phyloP scores from a whole-genome alignment of 2,113 vertebrate species.

The Marcusenius ussheri region DNA sequence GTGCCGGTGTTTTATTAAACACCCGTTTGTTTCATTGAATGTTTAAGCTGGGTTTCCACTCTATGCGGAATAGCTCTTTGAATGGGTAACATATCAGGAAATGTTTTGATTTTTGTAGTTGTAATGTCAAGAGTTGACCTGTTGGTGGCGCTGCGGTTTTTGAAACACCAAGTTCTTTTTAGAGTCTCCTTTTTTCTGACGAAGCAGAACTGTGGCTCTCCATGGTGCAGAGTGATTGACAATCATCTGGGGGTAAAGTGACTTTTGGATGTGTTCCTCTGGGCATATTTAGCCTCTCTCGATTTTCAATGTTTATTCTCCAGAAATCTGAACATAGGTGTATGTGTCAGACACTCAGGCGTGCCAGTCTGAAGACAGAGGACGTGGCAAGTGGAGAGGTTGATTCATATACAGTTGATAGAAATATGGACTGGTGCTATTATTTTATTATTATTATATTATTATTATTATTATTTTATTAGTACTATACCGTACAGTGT shows the following conservation, averaged over 20 bases:
- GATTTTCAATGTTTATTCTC: neutral
- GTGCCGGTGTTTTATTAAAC: neutral
- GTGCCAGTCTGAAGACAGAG: neutral
- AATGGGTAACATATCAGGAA: neutral
- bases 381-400: neutral
- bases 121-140: neutral
- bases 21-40: neutral
- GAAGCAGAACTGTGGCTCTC: neutral
- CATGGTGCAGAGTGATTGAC: neutral
- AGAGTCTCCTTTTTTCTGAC: neutral
- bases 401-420: neutral
- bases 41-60: neutral
- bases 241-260: neutral
- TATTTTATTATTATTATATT: neutral
- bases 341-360: neutral
- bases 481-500: neutral
- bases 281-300: neutral
- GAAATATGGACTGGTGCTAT: slow-evolving; percentile 1
- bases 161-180: neutral
- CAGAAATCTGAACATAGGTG: neutral
- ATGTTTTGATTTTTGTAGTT: neutral
- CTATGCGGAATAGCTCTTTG: neutral
- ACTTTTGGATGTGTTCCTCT: neutral
- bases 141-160: neutral
- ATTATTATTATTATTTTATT: neutral